Evolutionary conservation across 2,797 vertebrate genomes (phyloP).

Genomic region (Xerus rutilus): DNA sequence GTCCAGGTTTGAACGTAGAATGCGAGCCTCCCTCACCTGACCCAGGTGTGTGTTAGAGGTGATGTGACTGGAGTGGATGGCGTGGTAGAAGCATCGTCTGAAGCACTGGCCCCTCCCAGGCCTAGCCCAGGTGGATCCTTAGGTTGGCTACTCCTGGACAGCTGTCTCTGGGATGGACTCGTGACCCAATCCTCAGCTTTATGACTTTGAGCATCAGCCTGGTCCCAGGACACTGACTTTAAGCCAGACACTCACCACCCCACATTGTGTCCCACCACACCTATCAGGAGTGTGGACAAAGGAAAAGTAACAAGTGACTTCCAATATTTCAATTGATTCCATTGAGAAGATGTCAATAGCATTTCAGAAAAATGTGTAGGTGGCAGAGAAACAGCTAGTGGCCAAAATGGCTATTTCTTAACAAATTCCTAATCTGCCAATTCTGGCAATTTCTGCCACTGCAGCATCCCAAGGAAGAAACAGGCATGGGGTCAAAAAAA

Average conservation of each 20-base stretch:
- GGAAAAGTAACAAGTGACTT: rapidly evolving
- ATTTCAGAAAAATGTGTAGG: background rate
- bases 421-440: background rate
- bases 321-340: rapidly evolving
- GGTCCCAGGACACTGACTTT: too few relatives aligned
- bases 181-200: rapidly evolving
- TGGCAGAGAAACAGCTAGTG: background rate
- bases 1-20: rapidly evolving
- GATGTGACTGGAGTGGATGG: background rate
- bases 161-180: background rate
- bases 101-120: rapidly evolving
- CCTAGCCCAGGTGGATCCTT: background rate
- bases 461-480: background rate
- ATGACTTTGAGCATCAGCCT: too few relatives aligned
- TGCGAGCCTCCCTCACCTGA: rapidly evolving
- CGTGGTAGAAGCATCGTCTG: rapidly evolving
- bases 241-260: rapidly evolving
- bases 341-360: background rate
- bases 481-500: rapidly evolving
- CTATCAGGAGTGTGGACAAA: rapidly evolving
- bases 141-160: rapidly evolving
- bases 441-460: background rate
- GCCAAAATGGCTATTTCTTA: background rate
- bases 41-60: rapidly evolving
- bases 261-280: rapidly evolving